Base-by-base conservation (phyloP, 2,888 invertebrate genomes). In the Drosophila parthenogenetica region DNA sequence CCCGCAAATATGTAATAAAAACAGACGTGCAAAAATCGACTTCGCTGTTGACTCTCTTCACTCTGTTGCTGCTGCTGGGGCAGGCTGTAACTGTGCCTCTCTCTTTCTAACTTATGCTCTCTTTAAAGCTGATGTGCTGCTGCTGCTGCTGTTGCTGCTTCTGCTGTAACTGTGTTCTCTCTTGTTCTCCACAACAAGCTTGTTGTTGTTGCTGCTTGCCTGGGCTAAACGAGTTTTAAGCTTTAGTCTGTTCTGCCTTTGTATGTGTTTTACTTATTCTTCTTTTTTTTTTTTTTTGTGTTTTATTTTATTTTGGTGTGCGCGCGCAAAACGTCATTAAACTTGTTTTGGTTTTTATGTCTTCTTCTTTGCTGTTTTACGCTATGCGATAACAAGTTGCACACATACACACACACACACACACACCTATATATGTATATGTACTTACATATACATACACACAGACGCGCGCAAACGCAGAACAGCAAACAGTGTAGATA, bases 241-340 rank as follows among this genome's bases (percentile, higher is more conserved):
- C 35, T 51, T 32, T 54, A 17, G 19, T 43, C 32, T 63, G 64
- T 69, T 61, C 55, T 77, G 60, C 29, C 61, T 62, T 46, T 64
- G 67, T 65, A 59, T 62, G 55, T 69, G 55, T 69, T 68, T 66
- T 64, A 50, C 32, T 19, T 63, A 42, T 67, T 69, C 32, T 75
- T 59, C 42, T n/a, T 43, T 54, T 66, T 5, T n/a, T 43, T 54
- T 66, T 5, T 25, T 29, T 29, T 29, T 29, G 29, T 29, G 8
- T 67, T 71, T 70, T 68, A 64, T 68, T 57, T 59, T 63, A 22
- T 76, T 64, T 61, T 60, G 64, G 59, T 63, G 54, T 73, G 85
- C 81, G 89, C 89, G 86, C 77, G 82, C 80, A 86, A 87, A 85
- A 85, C 89, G 90, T 89, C 89, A 90, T 80, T 86, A 89, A 89